Evolutionary conservation across 92 coral and sea anemone species (phyloP).

Genomic region (Parazoanthus swiftii): DNA sequence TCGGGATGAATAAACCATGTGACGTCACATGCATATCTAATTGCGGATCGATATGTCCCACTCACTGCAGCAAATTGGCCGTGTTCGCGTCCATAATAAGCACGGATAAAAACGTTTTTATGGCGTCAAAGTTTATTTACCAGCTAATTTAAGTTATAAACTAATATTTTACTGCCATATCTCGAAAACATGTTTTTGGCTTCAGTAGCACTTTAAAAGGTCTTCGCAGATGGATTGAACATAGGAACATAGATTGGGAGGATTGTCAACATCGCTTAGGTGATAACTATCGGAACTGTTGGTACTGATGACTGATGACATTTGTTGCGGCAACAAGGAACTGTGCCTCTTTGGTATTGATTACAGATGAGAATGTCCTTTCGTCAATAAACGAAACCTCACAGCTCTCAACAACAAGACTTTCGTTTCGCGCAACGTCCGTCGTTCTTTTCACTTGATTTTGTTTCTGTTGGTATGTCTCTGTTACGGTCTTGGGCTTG

Average conservation of each 20-base stretch:
- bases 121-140: too few relatives aligned
- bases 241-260: conserved; percentile 1
- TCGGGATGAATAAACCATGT: conserved; percentile 30
- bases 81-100: conserved; percentile 7
- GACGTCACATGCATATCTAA: conserved; percentile 41
- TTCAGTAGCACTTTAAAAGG: too few relatives aligned
- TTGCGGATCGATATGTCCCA: conserved; percentile 18
- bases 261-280: background rate
- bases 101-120: conserved; percentile 13
- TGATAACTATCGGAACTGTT: background rate
- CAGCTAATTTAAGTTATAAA: too few relatives aligned
- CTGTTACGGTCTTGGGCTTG: background rate
- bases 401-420: background rate
- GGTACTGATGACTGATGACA: background rate
- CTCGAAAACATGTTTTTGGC: too few relatives aligned
- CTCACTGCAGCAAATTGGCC: conserved; percentile 3
- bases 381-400: background rate
- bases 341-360: conserved; percentile 13
- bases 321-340: conserved; percentile 6
- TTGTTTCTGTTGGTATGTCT: background rate
- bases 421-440: background rate
- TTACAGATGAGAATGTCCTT: conserved; percentile 1
- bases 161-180: too few relatives aligned
- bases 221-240: conserved; percentile 13
- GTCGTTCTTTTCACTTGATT: background rate